Percentiles rank a stretch among this genome's conserved stretches.
Evolutionary conservation across 1,140 invertebrate species (phyloP).

Genomic region (Temnothorax longispinosus): DNA sequence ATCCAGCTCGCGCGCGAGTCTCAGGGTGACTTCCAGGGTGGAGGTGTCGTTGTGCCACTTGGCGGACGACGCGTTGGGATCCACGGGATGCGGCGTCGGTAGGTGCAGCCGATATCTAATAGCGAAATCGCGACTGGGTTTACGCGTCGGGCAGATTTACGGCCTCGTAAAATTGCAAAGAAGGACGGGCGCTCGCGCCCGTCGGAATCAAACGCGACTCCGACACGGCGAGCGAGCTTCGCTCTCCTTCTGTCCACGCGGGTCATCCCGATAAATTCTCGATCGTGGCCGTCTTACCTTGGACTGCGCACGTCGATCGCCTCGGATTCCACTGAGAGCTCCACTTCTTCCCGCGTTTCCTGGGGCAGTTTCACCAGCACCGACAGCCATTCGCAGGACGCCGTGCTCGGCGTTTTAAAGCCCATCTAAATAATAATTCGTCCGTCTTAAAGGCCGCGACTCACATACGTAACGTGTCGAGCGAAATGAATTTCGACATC

Average conservation of each 20-base stretch:
- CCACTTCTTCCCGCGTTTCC: constrained; percentile 89
- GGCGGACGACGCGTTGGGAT: constrained; percentile 92
- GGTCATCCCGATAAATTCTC: constrained; percentile 53
- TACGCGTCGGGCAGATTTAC: constrained; percentile 52
- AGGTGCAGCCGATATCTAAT: constrained; percentile 89
- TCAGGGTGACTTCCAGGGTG: constrained; percentile 90
- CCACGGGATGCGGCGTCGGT: constrained; percentile 91
- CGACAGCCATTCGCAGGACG: constrained; percentile 95
- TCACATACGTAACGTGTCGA: constrained; percentile 36
- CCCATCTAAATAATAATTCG: constrained; percentile 89
- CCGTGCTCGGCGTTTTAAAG: constrained; percentile 91
- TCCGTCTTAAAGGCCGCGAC: background rate
- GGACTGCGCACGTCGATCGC: constrained; percentile 89
- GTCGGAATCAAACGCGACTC: constrained; percentile 20
- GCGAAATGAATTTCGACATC: background rate
- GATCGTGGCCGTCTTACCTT: constrained; percentile 77
- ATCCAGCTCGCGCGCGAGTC: constrained; percentile 92
- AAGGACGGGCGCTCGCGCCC: background rate
- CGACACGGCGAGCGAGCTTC: background rate
- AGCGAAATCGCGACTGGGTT: constrained; percentile 57
- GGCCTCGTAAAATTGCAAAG: constrained; percentile 64
- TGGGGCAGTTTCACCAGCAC: constrained; percentile 91
- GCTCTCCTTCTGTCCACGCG: constrained; percentile 22
- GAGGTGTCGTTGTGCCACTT: constrained; percentile 91
- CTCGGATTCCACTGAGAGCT: constrained; percentile 90